These are phyloP conservation scores for Gopherus flavomarginatus DNA, from an alignment of 2,113 vertebrate species.

Conservation along the genomic window DNA sequence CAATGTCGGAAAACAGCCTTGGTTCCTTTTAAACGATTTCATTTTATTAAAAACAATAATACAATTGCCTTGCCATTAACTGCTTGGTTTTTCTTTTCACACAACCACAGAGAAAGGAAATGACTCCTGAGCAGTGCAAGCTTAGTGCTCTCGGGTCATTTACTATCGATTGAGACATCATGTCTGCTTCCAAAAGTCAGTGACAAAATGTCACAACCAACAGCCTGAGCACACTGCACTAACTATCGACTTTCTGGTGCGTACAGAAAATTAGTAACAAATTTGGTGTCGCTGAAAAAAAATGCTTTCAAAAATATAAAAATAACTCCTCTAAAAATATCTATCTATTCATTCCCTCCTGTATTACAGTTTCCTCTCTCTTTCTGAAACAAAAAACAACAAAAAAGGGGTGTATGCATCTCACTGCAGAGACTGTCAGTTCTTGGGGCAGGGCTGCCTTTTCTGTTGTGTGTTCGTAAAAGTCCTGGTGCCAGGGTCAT, in stretches of 20 bases:
- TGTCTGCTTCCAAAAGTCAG: background rate
- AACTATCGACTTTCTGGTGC: background rate
- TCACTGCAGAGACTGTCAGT: background rate
- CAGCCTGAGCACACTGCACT: background rate
- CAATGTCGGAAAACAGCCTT: background rate
- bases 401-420: background rate
- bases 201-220: background rate
- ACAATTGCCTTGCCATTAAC: background rate
- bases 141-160: background rate
- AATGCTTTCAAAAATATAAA: rapidly evolving
- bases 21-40: background rate
- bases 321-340: background rate
- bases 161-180: background rate
- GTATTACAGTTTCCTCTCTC: background rate
- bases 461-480: background rate
- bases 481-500: background rate
- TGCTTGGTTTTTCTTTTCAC: rapidly evolving
- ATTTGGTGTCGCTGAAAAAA: background rate
- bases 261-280: background rate
- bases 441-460: background rate
- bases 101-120: background rate
- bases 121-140: background rate
- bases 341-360: background rate
- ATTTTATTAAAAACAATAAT: background rate
- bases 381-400: background rate